These are phyloP conservation scores for Propsilocerus akamusi DNA, from an alignment of 1,140 invertebrate genomes.

Conservation along the genomic window DNA sequence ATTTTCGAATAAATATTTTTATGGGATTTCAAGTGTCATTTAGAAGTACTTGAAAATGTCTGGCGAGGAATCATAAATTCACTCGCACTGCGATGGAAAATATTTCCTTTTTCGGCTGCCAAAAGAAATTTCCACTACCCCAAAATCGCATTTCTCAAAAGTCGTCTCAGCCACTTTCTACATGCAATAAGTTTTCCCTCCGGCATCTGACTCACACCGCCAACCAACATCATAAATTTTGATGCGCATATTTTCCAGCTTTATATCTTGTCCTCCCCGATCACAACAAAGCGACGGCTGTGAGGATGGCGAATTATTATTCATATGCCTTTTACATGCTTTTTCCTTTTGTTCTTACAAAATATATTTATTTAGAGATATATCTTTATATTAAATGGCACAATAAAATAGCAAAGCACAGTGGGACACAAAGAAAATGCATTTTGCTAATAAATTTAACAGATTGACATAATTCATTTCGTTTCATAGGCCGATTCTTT, in stretches of 20 bases:
- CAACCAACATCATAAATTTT: too few species aligned
- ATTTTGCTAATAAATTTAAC: not conserved
- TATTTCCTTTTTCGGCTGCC: too few species aligned
- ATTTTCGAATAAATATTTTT: not conserved
- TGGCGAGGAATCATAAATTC: not conserved
- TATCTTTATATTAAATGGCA: constrained; percentile 1
- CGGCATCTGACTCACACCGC: too few species aligned
- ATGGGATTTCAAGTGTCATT: not conserved
- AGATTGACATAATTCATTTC: not conserved
- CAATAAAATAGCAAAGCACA: not conserved
- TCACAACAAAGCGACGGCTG: not conserved
- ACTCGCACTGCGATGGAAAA: not conserved
- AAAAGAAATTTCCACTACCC: too few species aligned
- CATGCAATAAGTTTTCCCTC: too few species aligned
- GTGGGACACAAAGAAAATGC: not conserved
- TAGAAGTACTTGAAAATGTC: constrained; percentile 1
- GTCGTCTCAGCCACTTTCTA: too few species aligned
- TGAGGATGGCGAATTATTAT: not conserved
- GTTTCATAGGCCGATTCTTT: not conserved
- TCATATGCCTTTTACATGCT: not conserved
- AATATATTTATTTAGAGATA: not conserved
- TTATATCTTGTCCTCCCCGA: too few species aligned
- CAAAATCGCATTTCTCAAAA: too few species aligned
- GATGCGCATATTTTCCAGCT: constrained; percentile 2
- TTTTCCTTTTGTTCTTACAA: not conserved